Conservation (phyloP, 2,888 invertebrate species). For the Drosophila tanythrix region DNA sequence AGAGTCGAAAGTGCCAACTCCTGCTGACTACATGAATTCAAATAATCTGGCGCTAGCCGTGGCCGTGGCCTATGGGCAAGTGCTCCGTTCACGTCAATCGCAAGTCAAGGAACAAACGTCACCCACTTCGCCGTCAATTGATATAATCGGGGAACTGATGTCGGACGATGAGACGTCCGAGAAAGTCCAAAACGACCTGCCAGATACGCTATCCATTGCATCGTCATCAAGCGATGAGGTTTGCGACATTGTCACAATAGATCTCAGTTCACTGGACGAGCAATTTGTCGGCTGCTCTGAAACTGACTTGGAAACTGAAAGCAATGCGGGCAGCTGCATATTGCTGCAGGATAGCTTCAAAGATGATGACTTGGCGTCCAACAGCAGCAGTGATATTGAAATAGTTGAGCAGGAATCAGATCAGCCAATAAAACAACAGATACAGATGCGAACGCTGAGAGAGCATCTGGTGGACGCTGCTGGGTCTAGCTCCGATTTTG, state of each 20-base stretch:
- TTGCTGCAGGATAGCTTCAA: slow-evolving; percentile 35
- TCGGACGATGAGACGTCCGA: slow-evolving; percentile 51
- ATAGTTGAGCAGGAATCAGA: slow-evolving; percentile 37
- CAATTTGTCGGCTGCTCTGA: slow-evolving; percentile 18
- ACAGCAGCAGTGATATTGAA: slow-evolving; percentile 53
- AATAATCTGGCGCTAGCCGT: slow-evolving; percentile 52
- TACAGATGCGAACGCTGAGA: no score
- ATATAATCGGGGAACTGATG: slow-evolving; percentile 61
- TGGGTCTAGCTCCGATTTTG: background rate
- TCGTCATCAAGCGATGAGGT: slow-evolving; percentile 43
- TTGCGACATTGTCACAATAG: slow-evolving; percentile 63
- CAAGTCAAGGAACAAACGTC: background rate
- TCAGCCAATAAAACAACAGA: background rate
- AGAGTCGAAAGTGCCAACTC: background rate
- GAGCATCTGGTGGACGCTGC: background rate
- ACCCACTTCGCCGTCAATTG: slow-evolving; percentile 36
- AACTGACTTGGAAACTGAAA: slow-evolving; percentile 8
- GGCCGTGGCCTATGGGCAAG: slow-evolving; percentile 67
- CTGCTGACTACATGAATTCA: slow-evolving; percentile 26
- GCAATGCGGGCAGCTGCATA: slow-evolving; percentile 41
- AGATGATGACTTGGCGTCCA: slow-evolving; percentile 9
- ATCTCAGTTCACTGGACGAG: slow-evolving; percentile 61
- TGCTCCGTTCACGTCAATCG: slow-evolving; percentile 19
- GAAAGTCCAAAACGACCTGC: background rate
- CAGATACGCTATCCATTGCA: slow-evolving; percentile 29